Conservation (phyloP, 92 coral and sea anemone genomes). For the Palythoa caribaeorum region DNA sequence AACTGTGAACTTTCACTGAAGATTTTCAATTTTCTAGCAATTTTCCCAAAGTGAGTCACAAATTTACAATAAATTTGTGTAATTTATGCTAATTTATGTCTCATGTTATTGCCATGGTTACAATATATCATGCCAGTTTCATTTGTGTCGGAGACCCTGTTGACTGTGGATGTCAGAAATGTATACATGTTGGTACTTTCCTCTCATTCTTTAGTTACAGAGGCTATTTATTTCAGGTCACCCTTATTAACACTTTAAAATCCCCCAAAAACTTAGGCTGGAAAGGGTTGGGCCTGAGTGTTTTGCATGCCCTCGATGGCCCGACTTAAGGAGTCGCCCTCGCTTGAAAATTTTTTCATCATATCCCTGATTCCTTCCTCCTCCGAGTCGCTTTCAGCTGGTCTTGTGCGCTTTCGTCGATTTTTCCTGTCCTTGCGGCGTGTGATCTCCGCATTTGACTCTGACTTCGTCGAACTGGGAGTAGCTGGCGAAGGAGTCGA, state of each 20-base stretch:
- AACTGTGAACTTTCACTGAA: slow-evolving; percentile 8
- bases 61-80: slow-evolving; percentile 29
- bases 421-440: not conserved
- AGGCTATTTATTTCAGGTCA: slow-evolving; percentile 38
- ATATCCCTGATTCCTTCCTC: too few relatives aligned
- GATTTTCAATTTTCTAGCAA: slow-evolving; percentile 35
- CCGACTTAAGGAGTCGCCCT: too few relatives aligned
- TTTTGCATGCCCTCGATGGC: too few relatives aligned
- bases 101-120: slow-evolving; percentile 27
- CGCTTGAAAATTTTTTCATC: too few relatives aligned
- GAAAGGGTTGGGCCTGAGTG: too few relatives aligned
- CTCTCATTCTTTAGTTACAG: slow-evolving; percentile 26
- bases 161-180: slow-evolving; percentile 32
- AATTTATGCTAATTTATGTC: slow-evolving; percentile 22
- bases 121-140: slow-evolving; percentile 24
- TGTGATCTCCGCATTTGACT: too few relatives aligned
- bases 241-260: slow-evolving; percentile 14
- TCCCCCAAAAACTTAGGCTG: slow-evolving; percentile 30
- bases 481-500: slow-evolving; percentile 50
- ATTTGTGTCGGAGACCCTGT: slow-evolving; percentile 33
- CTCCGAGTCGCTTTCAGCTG: too few relatives aligned
- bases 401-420: not conserved
- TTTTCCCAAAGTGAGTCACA: slow-evolving; percentile 28
- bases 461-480: not conserved
- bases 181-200: slow-evolving; percentile 43